phyloP scores from a whole-genome alignment of 2,113 vertebrate species.

The Aspidoscelis tigris region DNA sequence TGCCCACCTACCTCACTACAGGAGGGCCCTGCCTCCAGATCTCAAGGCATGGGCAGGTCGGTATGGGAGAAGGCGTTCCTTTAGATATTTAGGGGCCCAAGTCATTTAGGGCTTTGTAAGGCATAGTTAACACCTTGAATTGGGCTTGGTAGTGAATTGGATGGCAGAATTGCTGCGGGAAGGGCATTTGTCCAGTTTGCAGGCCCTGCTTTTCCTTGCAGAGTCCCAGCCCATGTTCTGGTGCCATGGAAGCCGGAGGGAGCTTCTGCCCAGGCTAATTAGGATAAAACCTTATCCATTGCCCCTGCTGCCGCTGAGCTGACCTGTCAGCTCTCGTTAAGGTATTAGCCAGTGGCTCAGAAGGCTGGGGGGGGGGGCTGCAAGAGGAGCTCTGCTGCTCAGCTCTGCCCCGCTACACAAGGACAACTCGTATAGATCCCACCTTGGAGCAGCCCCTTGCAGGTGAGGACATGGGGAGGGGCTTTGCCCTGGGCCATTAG shows the following conservation, averaged over 20 bases:
- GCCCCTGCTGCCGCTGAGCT: background rate
- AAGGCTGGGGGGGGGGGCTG: background rate
- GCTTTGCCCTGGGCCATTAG: background rate
- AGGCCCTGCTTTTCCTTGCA: background rate
- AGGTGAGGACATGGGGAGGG: background rate
- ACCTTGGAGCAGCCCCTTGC: background rate
- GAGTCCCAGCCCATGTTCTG: background rate
- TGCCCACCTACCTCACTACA: too few species aligned
- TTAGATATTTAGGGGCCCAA: too few species aligned
- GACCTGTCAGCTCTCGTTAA: constrained; percentile 45
- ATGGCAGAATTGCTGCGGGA: background rate
- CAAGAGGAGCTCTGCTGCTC: background rate
- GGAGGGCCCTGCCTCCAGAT: too few species aligned
- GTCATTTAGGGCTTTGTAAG: too few species aligned
- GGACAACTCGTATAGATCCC: background rate
- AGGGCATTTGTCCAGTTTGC: too few species aligned
- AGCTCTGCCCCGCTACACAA: background rate
- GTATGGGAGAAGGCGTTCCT: too few species aligned
- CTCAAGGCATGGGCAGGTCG: too few species aligned
- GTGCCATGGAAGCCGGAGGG: background rate
- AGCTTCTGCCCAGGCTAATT: background rate
- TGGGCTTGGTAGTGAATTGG: too few species aligned
- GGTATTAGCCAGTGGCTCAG: accelerated
- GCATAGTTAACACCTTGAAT: too few species aligned
- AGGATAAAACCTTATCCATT: background rate